Evolutionary conservation across 2,113 vertebrate species (phyloP).

Genomic region (Poeciliopsis occidentalis): DNA sequence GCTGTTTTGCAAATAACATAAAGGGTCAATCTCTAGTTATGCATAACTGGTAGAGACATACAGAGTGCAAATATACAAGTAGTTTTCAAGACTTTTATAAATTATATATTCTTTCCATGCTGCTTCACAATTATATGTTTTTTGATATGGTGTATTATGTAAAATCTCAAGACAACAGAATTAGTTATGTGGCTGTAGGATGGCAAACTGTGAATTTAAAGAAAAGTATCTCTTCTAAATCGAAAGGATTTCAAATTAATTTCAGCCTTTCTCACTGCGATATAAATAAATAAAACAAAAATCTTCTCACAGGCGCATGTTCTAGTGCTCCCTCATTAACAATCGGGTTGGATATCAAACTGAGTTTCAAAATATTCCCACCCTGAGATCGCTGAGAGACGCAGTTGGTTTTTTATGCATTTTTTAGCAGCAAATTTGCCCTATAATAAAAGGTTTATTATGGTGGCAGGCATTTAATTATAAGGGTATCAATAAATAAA

Average conservation of each 20-base stretch:
- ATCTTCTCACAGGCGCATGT: slow-evolving; percentile 22
- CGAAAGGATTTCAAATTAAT: slow-evolving; percentile 4
- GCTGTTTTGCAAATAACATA: too few relatives aligned
- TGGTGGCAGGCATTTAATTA: slow-evolving; percentile 63
- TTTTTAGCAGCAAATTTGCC: slow-evolving; percentile 60
- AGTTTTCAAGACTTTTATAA: too few relatives aligned
- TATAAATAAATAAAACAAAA: slow-evolving; percentile 8
- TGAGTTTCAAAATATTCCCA: slow-evolving; percentile 59
- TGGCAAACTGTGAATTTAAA: not conserved
- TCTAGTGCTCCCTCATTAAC: slow-evolving; percentile 58
- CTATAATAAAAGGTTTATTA: slow-evolving; percentile 72
- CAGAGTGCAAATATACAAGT: too few relatives aligned
- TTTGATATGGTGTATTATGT: not conserved
- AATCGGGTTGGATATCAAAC: slow-evolving; percentile 51
- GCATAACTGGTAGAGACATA: too few relatives aligned
- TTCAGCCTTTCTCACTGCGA: not conserved
- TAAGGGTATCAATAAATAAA: slow-evolving; percentile 64
- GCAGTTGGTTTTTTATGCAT: slow-evolving; percentile 35
- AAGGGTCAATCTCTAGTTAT: too few relatives aligned
- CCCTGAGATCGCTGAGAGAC: slow-evolving; percentile 37
- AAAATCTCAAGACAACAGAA: not conserved
- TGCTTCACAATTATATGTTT: too few relatives aligned
- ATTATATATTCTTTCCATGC: too few relatives aligned
- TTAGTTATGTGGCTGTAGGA: not conserved
- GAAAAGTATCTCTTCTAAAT: slow-evolving; percentile 8